These are phyloP conservation scores for Cheilosia vulpina DNA, from an alignment of 2,888 invertebrate genomes.

Conservation along the genomic window DNA sequence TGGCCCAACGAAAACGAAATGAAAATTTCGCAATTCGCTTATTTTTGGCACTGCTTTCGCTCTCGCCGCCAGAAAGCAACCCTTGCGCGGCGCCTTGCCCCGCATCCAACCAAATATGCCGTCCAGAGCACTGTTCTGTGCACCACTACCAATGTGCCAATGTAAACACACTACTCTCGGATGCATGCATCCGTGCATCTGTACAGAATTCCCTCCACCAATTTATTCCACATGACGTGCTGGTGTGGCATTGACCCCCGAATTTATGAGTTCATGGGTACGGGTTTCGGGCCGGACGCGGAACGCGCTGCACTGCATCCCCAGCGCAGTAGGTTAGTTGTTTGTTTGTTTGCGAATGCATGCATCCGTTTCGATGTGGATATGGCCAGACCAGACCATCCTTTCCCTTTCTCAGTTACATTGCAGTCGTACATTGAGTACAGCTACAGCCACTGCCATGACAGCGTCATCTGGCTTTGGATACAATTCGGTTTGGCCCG, in stretches of 20 bases:
- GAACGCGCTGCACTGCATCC: slow-evolving; percentile 20
- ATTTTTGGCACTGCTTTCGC: slow-evolving; percentile 64
- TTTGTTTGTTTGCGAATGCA: slow-evolving; percentile 58
- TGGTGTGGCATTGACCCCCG: slow-evolving; percentile 65
- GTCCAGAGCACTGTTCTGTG: background rate
- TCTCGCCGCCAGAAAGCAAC: slow-evolving; percentile 14
- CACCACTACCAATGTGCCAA: background rate
- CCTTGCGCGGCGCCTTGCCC: no score
- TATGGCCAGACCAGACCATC: slow-evolving; percentile 2
- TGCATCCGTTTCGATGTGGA: slow-evolving; percentile 25
- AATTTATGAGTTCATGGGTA: slow-evolving; percentile 64
- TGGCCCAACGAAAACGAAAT: slow-evolving; percentile 61
- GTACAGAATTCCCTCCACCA: slow-evolving; percentile 45
- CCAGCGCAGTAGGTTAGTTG: slow-evolving; percentile 59
- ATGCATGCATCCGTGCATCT: slow-evolving; percentile 57
- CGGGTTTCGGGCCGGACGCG: slow-evolving; percentile 53
- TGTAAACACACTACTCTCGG: slow-evolving; percentile 37
- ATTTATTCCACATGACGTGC: slow-evolving; percentile 59
- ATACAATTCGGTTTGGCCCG: slow-evolving; percentile 64
- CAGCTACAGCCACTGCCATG: slow-evolving; percentile 9
- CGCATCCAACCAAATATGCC: background rate
- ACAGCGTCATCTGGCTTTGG: slow-evolving; percentile 56
- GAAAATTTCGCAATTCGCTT: slow-evolving; percentile 51
- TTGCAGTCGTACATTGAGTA: slow-evolving; percentile 24
- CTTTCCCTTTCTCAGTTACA: slow-evolving; percentile 51